These are phyloP conservation scores for Cichladusa arquata DNA, from an alignment of 2,113 vertebrate genomes.

Conservation along the genomic window DNA sequence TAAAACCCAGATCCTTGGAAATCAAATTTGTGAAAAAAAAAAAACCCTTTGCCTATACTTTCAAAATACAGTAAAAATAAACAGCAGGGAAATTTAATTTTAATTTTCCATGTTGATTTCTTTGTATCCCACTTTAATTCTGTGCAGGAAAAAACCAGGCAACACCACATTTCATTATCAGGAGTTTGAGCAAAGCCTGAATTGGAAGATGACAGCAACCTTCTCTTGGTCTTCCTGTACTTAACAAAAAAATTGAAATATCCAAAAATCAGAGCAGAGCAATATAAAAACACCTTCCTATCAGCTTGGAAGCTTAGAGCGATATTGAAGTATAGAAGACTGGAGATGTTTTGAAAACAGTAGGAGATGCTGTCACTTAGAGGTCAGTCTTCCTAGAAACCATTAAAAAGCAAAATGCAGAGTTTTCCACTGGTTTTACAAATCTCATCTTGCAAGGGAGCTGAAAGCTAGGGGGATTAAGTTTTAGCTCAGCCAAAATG, in stretches of 20 bases:
- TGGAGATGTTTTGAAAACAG: neutral
- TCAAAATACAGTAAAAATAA: neutral
- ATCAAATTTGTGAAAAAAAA: neutral
- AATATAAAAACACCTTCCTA: neutral
- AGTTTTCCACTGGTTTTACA: neutral
- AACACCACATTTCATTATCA: neutral
- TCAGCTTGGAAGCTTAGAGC: neutral
- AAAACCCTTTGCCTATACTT: neutral
- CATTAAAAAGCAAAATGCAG: neutral
- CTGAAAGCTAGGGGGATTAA: neutral
- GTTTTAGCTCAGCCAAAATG: neutral
- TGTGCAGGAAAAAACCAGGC: neutral
- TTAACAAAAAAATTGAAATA: neutral
- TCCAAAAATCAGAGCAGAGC: neutral
- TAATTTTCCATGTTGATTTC: neutral
- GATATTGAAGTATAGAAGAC: neutral
- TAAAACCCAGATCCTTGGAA: neutral
- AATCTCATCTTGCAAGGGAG: neutral
- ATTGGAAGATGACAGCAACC: neutral
- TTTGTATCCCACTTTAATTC: neutral
- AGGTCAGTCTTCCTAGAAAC: neutral
- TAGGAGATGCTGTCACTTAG: neutral
- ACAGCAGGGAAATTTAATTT: neutral
- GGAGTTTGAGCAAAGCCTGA: neutral
- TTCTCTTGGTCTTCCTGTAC: neutral